Evolutionary conservation across 2,113 vertebrate genomes (phyloP).

Genomic region (Seriola aureovittata): DNA sequence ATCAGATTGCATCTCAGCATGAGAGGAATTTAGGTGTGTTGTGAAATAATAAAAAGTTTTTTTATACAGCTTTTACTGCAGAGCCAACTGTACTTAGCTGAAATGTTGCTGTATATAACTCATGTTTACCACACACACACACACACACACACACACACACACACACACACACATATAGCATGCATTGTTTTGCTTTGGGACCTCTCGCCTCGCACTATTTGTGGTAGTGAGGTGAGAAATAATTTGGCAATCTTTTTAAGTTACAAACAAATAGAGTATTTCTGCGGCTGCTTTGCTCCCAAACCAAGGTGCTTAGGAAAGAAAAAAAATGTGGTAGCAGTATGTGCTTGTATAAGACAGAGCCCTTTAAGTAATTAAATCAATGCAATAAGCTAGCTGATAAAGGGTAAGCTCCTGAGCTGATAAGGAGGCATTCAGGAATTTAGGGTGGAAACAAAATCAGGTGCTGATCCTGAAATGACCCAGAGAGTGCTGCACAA

Average conservation of each 20-base stretch:
- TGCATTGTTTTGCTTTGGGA: not conserved
- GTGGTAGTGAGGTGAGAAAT: not conserved
- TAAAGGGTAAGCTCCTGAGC: conserved; percentile 4
- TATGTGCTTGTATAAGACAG: not conserved
- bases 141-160: too few species aligned
- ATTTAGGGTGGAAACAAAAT: conserved; percentile 38
- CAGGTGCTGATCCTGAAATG: conserved; percentile 48
- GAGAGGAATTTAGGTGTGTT: conserved; percentile 49
- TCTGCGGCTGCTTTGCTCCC: not conserved
- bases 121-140: too few species aligned
- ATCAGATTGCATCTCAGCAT: conserved; percentile 42
- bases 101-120: too few species aligned
- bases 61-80: not conserved
- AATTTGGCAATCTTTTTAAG: not conserved
- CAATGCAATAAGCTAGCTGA: not conserved
- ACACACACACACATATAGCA: too few species aligned
- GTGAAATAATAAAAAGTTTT: not conserved
- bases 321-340: not conserved
- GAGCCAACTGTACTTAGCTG: not conserved
- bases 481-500: conserved; percentile 24
- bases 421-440: conserved; percentile 14
- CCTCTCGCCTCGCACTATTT: not conserved
- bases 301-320: not conserved
- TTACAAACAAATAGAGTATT: not conserved
- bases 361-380: conserved; percentile 1